phyloP scores from a whole-genome alignment of 92 coral and sea anemone species.

The Zoanthus sociatus region DNA sequence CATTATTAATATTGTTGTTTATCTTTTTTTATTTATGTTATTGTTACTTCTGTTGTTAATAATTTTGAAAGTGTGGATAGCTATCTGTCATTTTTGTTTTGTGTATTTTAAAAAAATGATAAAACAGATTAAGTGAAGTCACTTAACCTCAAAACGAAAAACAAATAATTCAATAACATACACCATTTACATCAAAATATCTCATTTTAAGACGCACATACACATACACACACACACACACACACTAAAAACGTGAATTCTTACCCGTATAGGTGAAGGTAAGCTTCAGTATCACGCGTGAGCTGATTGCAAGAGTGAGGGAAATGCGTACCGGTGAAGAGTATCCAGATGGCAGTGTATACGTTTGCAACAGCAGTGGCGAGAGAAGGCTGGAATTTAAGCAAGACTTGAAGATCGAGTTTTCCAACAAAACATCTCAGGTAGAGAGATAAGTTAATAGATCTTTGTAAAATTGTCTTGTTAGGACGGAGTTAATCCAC shows the following conservation, averaged over 20 bases:
- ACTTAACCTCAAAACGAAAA: too few species aligned
- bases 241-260: background rate
- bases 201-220: background rate
- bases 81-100: too few species aligned
- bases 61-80: too few species aligned
- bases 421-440: slow-evolving; percentile 89
- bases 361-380: slow-evolving; percentile 58
- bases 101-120: too few species aligned
- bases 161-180: too few species aligned
- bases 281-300: slow-evolving; percentile 76
- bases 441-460: slow-evolving; percentile 32
- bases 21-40: too few species aligned
- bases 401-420: slow-evolving; percentile 74
- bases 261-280: slow-evolving; percentile 66
- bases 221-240: too few species aligned
- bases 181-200: background rate
- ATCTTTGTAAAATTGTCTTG: too few species aligned
- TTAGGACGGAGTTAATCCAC: too few species aligned
- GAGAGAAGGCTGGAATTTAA: slow-evolving; percentile 76
- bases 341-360: slow-evolving; percentile 56
- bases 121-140: too few species aligned
- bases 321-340: slow-evolving; percentile 58
- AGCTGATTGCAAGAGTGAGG: slow-evolving; percentile 72
- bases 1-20: too few species aligned
- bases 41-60: too few species aligned